Percentiles rank a stretch among this genome's conserved stretches.
phyloP scores from a whole-genome alignment of 2,888 invertebrate species.

The Caenorhabditis imperialis region DNA sequence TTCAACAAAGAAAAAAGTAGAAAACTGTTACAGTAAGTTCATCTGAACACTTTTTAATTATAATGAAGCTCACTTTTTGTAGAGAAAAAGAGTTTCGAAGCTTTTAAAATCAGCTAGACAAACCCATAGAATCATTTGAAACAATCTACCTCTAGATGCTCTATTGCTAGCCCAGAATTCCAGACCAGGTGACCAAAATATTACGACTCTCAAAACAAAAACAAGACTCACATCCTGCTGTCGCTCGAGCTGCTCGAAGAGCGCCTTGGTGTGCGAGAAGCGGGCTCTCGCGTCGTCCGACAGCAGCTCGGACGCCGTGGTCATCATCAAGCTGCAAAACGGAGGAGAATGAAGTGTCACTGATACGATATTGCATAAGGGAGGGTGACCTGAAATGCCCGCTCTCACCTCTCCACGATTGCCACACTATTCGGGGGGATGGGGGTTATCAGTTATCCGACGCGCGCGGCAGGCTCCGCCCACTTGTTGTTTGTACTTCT shows the following conservation, averaged over 20 bases:
- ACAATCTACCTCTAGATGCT: too few relatives aligned
- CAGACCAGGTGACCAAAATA: too few relatives aligned
- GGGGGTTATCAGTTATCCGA: constrained; percentile 42
- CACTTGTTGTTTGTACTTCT: constrained; percentile 51
- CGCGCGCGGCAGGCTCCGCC: constrained; percentile 43
- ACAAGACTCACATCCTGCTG: constrained; percentile 57
- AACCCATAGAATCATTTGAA: too few relatives aligned
- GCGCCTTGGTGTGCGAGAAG: constrained; percentile 77
- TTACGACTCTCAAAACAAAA: constrained; percentile 1
- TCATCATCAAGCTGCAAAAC: constrained; percentile 55
- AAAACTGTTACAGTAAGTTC: too few relatives aligned
- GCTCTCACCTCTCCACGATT: constrained; percentile 35
- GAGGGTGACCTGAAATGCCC: constrained; percentile 46
- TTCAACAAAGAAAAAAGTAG: too few relatives aligned
- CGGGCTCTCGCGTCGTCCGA: constrained; percentile 73
- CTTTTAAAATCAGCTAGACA: too few relatives aligned
- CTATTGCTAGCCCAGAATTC: too few relatives aligned
- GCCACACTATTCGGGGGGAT: constrained; percentile 35
- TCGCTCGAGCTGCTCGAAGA: constrained; percentile 77
- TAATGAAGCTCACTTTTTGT: too few relatives aligned
- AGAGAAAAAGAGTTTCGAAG: too few relatives aligned
- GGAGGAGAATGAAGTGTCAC: too few relatives aligned
- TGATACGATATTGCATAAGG: constrained; percentile 46
- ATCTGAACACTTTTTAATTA: too few relatives aligned
- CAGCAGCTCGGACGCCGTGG: constrained; percentile 68